A percentile compares a stretch with the other conserved stretches of the same genome.
These are phyloP conservation scores for Ectemnius continuus DNA, from an alignment of 2,888 invertebrate genomes.

Conservation along the genomic window DNA sequence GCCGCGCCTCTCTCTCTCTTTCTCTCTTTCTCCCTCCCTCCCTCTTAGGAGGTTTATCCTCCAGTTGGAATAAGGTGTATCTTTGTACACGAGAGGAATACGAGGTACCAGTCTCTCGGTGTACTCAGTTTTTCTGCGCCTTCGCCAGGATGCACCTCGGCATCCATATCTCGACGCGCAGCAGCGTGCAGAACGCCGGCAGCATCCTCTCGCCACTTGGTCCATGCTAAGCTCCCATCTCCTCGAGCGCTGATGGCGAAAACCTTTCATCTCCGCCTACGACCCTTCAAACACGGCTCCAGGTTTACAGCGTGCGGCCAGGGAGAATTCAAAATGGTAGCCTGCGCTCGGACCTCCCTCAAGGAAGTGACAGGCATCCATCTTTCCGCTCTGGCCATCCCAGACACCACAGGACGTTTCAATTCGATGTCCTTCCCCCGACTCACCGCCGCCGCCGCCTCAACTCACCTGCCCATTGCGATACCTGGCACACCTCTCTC, in stretches of 20 bases:
- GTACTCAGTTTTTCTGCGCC: conserved; percentile 55
- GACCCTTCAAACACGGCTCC: conserved; percentile 74
- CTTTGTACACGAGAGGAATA: conserved; percentile 52
- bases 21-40: background rate
- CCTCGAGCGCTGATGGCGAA: conserved; percentile 61
- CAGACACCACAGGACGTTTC: conserved; percentile 65
- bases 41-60: conserved; percentile 67
- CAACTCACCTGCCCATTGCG: no score
- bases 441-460: no score
- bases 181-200: conserved; percentile 12
- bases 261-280: conserved; percentile 77
- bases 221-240: conserved; percentile 21
- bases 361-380: conserved; percentile 72
- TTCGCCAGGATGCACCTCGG: conserved; percentile 45
- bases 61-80: conserved; percentile 60
- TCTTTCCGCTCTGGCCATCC: conserved; percentile 54
- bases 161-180: conserved; percentile 50
- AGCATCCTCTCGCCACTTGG: conserved; percentile 56
- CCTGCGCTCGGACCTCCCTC: conserved; percentile 50
- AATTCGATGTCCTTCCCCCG: conserved; percentile 64
- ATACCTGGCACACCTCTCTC: no score
- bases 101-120: conserved; percentile 10
- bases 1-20: conserved; percentile 75
- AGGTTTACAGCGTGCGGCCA: conserved; percentile 48
- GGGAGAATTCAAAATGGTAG: conserved; percentile 73